These are phyloP conservation scores for Drosophila suzukii DNA, from an alignment of 1,140 invertebrate genomes.

Conservation along the genomic window DNA sequence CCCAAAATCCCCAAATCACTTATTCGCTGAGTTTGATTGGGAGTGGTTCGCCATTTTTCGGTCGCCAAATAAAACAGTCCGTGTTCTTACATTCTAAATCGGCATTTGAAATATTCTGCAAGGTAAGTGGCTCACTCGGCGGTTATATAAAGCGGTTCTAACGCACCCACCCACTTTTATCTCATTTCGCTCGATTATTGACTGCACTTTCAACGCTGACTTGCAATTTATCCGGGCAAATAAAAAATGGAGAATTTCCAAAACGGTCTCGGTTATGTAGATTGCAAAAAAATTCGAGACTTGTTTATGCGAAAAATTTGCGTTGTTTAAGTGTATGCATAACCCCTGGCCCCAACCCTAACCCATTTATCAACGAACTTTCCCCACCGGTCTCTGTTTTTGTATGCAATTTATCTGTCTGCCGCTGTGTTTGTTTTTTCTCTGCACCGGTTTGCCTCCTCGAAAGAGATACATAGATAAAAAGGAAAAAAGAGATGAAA, in stretches of 20 bases:
- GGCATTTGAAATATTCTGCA: slow-evolving; percentile 48
- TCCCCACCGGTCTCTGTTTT: slow-evolving; percentile 58
- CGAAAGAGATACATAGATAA: slow-evolving; percentile 18
- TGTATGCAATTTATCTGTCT: slow-evolving; percentile 65
- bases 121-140: slow-evolving; percentile 44
- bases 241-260: slow-evolving; percentile 31
- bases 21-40: slow-evolving; percentile 57
- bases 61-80: slow-evolving; percentile 30
- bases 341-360: slow-evolving; percentile 23
- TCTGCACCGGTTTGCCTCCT: slow-evolving; percentile 52
- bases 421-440: slow-evolving; percentile 43
- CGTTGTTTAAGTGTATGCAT: slow-evolving; percentile 45
- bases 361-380: slow-evolving; percentile 62
- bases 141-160: slow-evolving; percentile 28
- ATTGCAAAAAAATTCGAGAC: slow-evolving; percentile 39
- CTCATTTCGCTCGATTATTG: slow-evolving; percentile 6
- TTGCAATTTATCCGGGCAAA: slow-evolving; percentile 38
- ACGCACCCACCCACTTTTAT: slow-evolving; percentile 4
- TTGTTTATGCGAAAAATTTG: slow-evolving; percentile 59
- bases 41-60: slow-evolving; percentile 64
- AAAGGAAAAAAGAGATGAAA: slow-evolving; percentile 25
- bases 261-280: slow-evolving; percentile 16
- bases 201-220: slow-evolving; percentile 41
- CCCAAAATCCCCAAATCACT: slow-evolving; percentile 40
- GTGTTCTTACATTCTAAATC: slow-evolving; percentile 32